Percentiles rank a stretch among this genome's conserved stretches.
phyloP scores from a whole-genome alignment of 1,140 invertebrate species.

The Megalonaias nervosa region DNA sequence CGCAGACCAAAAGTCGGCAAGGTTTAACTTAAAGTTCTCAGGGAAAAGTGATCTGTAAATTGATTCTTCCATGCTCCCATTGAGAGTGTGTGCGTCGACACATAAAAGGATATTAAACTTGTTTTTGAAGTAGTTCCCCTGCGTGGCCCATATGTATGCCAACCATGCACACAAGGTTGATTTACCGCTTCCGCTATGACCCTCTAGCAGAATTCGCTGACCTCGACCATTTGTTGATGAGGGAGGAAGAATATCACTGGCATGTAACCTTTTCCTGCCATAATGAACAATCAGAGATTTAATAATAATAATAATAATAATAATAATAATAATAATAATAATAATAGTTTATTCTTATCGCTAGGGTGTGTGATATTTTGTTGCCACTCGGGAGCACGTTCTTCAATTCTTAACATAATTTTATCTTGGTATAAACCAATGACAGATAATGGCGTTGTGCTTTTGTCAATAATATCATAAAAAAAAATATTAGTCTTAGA shows the following conservation, averaged over 20 bases:
- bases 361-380: too few relatives aligned
- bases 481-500: too few relatives aligned
- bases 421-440: too few relatives aligned
- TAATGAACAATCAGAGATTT: not conserved
- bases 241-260: constrained; percentile 45
- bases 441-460: too few relatives aligned
- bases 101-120: constrained; percentile 47
- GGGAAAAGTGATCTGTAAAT: constrained; percentile 42
- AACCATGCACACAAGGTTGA: constrained; percentile 50
- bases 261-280: constrained; percentile 41
- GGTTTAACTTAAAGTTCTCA: constrained; percentile 41
- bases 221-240: constrained; percentile 36
- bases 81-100: constrained; percentile 40
- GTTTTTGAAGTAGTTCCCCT: constrained; percentile 45
- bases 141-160: constrained; percentile 52
- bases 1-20: constrained; percentile 50
- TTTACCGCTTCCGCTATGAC: constrained; percentile 57
- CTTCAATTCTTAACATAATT: too few relatives aligned
- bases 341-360: too few relatives aligned
- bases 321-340: too few relatives aligned
- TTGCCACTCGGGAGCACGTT: too few relatives aligned
- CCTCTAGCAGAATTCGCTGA: constrained; percentile 51
- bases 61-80: constrained; percentile 37
- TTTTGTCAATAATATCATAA: too few relatives aligned
- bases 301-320: not conserved